Evolutionary conservation across 2,113 vertebrate genomes (phyloP).

Genomic region (Sinocyclocheilus rhinocerous): DNA sequence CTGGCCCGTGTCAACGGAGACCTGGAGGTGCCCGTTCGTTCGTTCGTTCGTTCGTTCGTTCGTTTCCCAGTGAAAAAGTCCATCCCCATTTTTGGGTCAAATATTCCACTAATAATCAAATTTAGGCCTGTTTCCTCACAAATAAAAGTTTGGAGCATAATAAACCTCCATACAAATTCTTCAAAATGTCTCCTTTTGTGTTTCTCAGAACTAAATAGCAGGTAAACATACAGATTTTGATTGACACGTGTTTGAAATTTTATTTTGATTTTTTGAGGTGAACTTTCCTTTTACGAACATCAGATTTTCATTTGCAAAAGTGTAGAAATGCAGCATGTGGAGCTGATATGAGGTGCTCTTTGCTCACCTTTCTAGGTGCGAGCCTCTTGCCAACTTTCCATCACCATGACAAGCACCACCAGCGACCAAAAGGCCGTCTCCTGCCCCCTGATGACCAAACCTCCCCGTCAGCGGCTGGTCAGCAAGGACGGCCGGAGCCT

Average conservation of each 20-base stretch:
- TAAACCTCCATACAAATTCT: no score
- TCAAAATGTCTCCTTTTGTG: no score
- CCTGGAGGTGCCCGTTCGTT: no score
- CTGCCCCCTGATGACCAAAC: slow-evolving; percentile 80
- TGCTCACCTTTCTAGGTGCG: slow-evolving; percentile 32
- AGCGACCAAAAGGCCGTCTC: slow-evolving; percentile 79
- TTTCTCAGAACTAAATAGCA: no score
- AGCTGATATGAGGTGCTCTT: neutral
- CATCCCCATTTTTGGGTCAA: no score
- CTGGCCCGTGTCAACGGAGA: no score
- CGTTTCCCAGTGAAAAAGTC: no score
- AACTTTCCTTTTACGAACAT: neutral
- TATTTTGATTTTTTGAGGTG: neutral
- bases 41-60: no score
- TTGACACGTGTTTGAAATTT: neutral
- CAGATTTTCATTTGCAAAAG: neutral
- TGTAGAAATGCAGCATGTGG: neutral
- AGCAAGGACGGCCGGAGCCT: slow-evolving; percentile 87
- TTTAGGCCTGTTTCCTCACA: neutral
- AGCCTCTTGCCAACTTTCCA: slow-evolving; percentile 28
- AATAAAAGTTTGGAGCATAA: neutral
- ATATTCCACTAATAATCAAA: no score
- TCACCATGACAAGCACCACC: slow-evolving; percentile 53
- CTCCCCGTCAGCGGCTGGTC: slow-evolving; percentile 80
- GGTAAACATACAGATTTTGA: neutral